Percentiles rank a stretch among this genome's conserved stretches.
Conservation (phyloP, 2,888 invertebrate genomes). For the Sphaerophoria taeniata region DNA sequence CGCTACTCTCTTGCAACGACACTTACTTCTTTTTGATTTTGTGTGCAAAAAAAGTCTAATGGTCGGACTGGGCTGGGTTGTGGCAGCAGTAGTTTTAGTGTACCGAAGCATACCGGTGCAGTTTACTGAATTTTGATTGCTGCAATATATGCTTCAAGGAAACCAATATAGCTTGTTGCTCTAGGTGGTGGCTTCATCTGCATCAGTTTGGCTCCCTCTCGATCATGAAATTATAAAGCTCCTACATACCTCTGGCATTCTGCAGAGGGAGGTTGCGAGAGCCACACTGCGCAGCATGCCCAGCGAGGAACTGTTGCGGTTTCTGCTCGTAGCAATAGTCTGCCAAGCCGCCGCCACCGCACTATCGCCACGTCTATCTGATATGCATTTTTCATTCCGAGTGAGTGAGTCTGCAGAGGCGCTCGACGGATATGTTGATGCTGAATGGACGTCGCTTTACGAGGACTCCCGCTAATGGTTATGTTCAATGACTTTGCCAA, state of each 20-base stretch:
- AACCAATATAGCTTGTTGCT: slow-evolving; percentile 59
- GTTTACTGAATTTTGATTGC: slow-evolving; percentile 66
- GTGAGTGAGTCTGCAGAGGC: slow-evolving; percentile 75
- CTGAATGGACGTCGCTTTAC: slow-evolving; percentile 74
- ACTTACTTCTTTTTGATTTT: slow-evolving; percentile 53
- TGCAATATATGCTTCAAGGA: slow-evolving; percentile 67
- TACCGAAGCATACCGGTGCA: slow-evolving; percentile 42
- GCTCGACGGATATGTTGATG: slow-evolving; percentile 74
- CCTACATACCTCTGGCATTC: slow-evolving; percentile 44
- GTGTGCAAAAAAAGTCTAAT: slow-evolving; percentile 68
- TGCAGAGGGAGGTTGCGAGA: slow-evolving; percentile 38
- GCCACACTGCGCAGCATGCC: slow-evolving; percentile 60
- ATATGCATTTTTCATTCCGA: slow-evolving; percentile 75
- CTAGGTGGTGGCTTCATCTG: slow-evolving; percentile 58
- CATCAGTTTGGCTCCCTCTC: slow-evolving; percentile 21
- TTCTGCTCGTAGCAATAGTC: slow-evolving; percentile 14
- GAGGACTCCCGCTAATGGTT: slow-evolving; percentile 75
- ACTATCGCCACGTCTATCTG: slow-evolving; percentile 73
- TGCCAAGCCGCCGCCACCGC: slow-evolving; percentile 55
- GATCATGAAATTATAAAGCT: slow-evolving; percentile 70
- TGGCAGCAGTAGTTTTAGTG: slow-evolving; percentile 18
- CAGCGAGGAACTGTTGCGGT: slow-evolving; percentile 49
- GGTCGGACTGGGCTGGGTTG: slow-evolving; percentile 32
- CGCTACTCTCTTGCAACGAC: slow-evolving; percentile 52
- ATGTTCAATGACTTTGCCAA: slow-evolving; percentile 75